phyloP scores from a whole-genome alignment of 2,888 invertebrate genomes.

The Encarsia formosa region DNA sequence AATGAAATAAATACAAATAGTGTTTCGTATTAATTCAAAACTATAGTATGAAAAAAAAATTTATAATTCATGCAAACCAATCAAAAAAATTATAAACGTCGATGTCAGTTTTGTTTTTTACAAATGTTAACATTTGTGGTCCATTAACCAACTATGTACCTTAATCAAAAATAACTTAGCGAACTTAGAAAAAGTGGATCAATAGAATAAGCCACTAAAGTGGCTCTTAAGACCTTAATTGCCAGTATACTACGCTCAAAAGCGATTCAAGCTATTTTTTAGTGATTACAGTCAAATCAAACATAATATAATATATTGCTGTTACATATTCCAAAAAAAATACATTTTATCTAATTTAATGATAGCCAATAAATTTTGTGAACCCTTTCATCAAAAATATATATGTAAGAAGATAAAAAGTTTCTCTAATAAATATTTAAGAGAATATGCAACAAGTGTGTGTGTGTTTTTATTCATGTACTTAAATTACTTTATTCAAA shows the following conservation, averaged over 20 bases:
- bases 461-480: not conserved
- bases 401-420: constrained; percentile 1
- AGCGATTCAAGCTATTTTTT: constrained; percentile 21
- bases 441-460: constrained; percentile 3
- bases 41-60: no score
- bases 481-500: not conserved
- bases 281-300: constrained; percentile 11
- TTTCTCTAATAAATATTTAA: constrained; percentile 15
- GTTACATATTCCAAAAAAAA: constrained; percentile 22
- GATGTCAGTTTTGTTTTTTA: no score
- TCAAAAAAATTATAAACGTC: no score
- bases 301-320: constrained; percentile 20
- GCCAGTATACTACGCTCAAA: constrained; percentile 9
- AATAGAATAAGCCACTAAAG: constrained; percentile 1
- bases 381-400: not conserved
- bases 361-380: not conserved
- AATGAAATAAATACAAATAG: no score
- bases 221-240: constrained; percentile 14
- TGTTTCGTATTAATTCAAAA: no score
- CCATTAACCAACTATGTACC: constrained; percentile 22
- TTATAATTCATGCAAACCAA: no score
- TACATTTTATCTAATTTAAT: constrained; percentile 22
- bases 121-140: constrained; percentile 8
- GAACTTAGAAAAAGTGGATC: constrained; percentile 9
- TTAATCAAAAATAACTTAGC: constrained; percentile 17